Evolutionary conservation across 2,888 invertebrate genomes (phyloP), one percentile per base, ranked within the genome.

Genomic region (Formica aserva): DNA sequence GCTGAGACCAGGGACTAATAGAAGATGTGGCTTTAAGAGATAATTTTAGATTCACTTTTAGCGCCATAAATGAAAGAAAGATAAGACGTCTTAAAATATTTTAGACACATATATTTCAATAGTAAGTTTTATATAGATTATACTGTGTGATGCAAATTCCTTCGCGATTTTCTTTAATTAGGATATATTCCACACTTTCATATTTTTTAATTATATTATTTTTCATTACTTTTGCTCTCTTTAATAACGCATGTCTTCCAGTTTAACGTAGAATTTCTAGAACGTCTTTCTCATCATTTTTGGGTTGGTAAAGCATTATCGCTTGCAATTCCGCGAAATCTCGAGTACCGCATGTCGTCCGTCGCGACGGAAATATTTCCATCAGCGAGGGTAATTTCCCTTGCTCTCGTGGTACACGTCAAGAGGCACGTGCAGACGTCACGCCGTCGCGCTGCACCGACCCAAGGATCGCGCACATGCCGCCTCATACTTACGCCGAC

Each of bases 401-500:
- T 80, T 62, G 74, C 62, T 45, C 69, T 66, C 29, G 45, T 57
- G 38, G 38, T 38, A 15, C 60, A 77, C 32, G 77, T 57, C 71
- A 52, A 62, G 69, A 22, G 66, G 69, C 76, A 83, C 67, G 86
- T 71, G 82, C 82, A 84, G 85, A 86, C 86, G 86, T 87, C 88
- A 84, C 84, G 75, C 57, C 52, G 65, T 13, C 57, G 83, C 41
- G 41, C 41, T 13, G 67, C 41, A 55, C 41, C 52, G n/a, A 45
- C 45, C 13, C 57, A 78, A 72, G 55, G 85, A 85, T 88, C 83
- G 85, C 82, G 84, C 83, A 48, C 88, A 74, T 71, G 83, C 82
- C 83, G 81, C 69, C 77, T 85, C 87, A 84, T 88, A 88, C 89
- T 86, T 87, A 83, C 87, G 55, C 35, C 76, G 86, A 87, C 88